phyloP scores from a whole-genome alignment of 2,113 vertebrate species.

The Astur gentilis region DNA sequence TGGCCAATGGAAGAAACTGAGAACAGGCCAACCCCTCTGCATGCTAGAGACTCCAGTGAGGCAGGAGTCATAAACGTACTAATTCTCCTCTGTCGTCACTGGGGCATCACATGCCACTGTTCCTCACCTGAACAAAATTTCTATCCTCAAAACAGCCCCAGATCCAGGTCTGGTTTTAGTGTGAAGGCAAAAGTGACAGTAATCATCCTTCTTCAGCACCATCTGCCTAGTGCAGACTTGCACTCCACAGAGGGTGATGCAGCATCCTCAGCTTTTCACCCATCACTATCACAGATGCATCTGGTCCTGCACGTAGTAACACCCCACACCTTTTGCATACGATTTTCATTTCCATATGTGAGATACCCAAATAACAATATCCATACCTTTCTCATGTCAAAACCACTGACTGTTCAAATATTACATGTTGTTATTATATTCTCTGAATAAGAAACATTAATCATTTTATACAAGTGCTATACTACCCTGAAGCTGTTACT shows the following conservation, averaged over 20 bases:
- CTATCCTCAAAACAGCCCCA: neutral
- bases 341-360: rapidly evolving
- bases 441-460: neutral
- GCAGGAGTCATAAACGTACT: rapidly evolving
- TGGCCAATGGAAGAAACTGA: neutral
- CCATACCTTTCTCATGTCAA: neutral
- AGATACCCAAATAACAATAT: neutral
- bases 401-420: neutral
- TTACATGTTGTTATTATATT: neutral
- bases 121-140: neutral
- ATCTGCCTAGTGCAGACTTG: neutral
- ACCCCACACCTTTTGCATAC: neutral
- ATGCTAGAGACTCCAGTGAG: neutral
- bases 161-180: neutral
- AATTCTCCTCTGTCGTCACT: neutral
- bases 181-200: neutral
- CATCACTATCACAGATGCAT: neutral
- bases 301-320: neutral
- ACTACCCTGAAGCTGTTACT: neutral
- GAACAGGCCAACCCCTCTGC: neutral
- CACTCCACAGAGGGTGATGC: neutral
- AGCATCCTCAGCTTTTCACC: neutral
- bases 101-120: neutral
- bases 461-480: neutral
- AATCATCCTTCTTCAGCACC: neutral